Conservation (phyloP, 2,888 invertebrate genomes). For the Euclidia mi region DNA sequence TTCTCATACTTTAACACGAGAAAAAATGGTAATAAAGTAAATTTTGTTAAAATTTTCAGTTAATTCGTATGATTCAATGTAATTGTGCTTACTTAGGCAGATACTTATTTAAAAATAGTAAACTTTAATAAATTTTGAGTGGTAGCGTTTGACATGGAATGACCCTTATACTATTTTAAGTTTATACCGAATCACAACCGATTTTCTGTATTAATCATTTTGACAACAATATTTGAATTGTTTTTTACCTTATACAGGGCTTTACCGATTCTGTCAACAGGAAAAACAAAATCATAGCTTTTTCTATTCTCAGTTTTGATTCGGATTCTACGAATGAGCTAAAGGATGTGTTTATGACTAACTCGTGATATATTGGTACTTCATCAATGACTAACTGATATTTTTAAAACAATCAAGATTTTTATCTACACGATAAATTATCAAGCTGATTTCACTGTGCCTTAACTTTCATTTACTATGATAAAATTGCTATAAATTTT, state of each 20-base stretch:
- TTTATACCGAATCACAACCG: conserved; percentile 50
- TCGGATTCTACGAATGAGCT: conserved; percentile 36
- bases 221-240: background rate
- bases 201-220: conserved; percentile 3
- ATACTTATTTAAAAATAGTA: no score
- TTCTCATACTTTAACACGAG: no score
- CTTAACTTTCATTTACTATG: no score
- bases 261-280: background rate
- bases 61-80: no score
- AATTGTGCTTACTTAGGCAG: no score
- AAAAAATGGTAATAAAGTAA: no score
- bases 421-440: background rate
- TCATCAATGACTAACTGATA: background rate
- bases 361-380: background rate
- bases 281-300: background rate
- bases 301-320: conserved; percentile 44
- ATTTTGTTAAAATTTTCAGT: no score
- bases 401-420: background rate
- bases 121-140: background rate
- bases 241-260: background rate
- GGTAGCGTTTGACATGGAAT: no score
- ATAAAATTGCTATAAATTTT: background rate
- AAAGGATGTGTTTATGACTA: conserved; percentile 44
- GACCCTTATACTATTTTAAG: conserved; percentile 35
- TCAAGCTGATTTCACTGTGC: background rate